Percentiles rank a stretch among this genome's conserved stretches.
Conservation (phyloP, 1,140 invertebrate genomes). For the Colletes latitarsis region DNA sequence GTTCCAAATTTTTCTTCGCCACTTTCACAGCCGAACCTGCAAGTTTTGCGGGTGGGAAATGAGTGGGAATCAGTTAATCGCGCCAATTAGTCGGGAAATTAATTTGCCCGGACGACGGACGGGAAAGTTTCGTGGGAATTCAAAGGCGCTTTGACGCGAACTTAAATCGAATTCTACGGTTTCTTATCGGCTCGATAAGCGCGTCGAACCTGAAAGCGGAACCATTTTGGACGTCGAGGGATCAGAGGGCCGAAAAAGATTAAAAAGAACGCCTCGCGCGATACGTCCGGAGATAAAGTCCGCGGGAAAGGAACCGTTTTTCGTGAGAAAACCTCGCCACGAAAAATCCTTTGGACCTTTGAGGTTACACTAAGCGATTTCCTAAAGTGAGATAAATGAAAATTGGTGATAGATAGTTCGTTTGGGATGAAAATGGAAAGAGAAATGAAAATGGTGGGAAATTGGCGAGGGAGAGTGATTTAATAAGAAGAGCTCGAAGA, state of each 20-base stretch:
- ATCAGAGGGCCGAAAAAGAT: background rate
- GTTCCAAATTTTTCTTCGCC: too few relatives aligned
- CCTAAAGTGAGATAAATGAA: too few relatives aligned
- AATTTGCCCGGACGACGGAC: background rate
- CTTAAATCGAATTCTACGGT: slow-evolving; percentile 5
- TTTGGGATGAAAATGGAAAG: too few relatives aligned
- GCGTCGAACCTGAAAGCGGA: background rate
- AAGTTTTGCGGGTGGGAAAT: too few relatives aligned
- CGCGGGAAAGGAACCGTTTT: too few relatives aligned
- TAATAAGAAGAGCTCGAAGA: background rate
- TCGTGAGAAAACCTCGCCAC: too few relatives aligned
- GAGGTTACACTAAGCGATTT: too few relatives aligned
- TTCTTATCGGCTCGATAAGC: background rate
- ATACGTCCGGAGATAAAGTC: too few relatives aligned
- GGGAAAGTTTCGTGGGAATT: background rate
- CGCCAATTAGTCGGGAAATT: background rate
- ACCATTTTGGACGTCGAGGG: background rate
- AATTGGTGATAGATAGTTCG: too few relatives aligned
- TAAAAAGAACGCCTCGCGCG: background rate
- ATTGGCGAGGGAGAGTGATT: background rate
- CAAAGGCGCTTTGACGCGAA: background rate
- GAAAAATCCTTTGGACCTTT: too few relatives aligned
- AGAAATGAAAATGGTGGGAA: background rate
- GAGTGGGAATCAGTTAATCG: background rate
- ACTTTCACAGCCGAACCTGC: too few relatives aligned